phyloP scores from a whole-genome alignment of 2,888 invertebrate species.

The Toxonevra muliebris region DNA sequence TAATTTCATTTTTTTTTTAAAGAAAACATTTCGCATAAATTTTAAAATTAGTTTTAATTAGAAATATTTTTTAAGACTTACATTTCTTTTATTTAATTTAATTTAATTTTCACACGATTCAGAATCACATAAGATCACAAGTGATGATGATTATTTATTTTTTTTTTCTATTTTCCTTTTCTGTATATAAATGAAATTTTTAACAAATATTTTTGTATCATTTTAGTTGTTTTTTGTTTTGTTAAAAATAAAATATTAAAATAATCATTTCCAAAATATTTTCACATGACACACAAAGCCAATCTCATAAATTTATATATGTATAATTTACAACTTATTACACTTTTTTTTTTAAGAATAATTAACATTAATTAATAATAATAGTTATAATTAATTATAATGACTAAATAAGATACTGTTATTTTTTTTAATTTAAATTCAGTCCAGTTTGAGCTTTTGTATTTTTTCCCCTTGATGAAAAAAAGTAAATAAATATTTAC shows the following conservation, averaged over 20 bases:
- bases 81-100: no score
- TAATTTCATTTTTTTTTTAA: no score
- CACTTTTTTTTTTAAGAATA: constrained; percentile 27
- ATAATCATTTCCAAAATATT: neutral
- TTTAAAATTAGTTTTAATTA: neutral
- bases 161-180: neutral
- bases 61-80: neutral
- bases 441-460: constrained; percentile 61
- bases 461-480: constrained; percentile 26
- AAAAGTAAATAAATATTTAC: no score
- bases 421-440: constrained; percentile 51
- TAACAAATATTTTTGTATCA: neutral
- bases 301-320: neutral
- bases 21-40: neutral
- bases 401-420: constrained; percentile 30
- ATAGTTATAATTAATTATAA: constrained; percentile 20
- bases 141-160: constrained; percentile 50
- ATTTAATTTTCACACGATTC: constrained; percentile 26
- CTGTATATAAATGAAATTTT: neutral
- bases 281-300: neutral
- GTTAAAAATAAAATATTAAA: neutral
- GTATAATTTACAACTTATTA: constrained; percentile 16
- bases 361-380: constrained; percentile 13
- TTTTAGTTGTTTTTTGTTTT: constrained; percentile 4
- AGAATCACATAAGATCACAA: constrained; percentile 59